A percentile compares a stretch with the other conserved stretches of the same genome.
These are phyloP conservation scores for Trachelus iudaicus DNA, from an alignment of 2,888 invertebrate genomes.

Conservation along the genomic window DNA sequence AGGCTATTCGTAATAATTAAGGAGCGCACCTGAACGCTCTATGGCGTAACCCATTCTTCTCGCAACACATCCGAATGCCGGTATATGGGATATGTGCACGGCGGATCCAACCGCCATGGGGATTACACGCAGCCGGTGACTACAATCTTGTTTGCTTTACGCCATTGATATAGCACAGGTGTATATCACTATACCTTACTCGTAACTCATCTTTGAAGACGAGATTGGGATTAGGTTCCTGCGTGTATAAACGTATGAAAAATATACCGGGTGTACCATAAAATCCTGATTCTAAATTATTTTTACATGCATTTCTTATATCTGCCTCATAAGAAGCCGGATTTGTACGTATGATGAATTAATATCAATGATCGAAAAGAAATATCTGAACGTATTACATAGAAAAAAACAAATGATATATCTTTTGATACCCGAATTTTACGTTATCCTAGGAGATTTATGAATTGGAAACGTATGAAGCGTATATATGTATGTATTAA, in stretches of 20 bases:
- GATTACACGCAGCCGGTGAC: neutral
- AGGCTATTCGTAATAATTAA: slow-evolving; percentile 43
- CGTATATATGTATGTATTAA: neutral
- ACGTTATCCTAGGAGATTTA: neutral
- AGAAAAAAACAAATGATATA: no score
- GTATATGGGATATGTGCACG: neutral
- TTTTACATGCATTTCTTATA: neutral
- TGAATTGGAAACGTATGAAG: neutral
- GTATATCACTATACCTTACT: neutral
- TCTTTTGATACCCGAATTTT: neutral
- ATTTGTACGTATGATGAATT: neutral
- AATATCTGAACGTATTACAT: neutral
- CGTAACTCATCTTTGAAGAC: neutral
- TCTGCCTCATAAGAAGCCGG: no score
- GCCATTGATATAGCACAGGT: neutral
- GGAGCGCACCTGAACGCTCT: slow-evolving; percentile 5
- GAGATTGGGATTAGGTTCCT: neutral
- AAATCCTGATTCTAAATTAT: neutral
- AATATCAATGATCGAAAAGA: neutral
- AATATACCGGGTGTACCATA: neutral
- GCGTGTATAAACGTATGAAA: neutral
- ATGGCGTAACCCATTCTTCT: slow-evolving; percentile 3
- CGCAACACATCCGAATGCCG: neutral
- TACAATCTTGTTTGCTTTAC: neutral
- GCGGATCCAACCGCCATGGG: neutral